These are phyloP conservation scores for Nysson spinosus DNA, from an alignment of 2,888 invertebrate species.

Conservation along the genomic window DNA sequence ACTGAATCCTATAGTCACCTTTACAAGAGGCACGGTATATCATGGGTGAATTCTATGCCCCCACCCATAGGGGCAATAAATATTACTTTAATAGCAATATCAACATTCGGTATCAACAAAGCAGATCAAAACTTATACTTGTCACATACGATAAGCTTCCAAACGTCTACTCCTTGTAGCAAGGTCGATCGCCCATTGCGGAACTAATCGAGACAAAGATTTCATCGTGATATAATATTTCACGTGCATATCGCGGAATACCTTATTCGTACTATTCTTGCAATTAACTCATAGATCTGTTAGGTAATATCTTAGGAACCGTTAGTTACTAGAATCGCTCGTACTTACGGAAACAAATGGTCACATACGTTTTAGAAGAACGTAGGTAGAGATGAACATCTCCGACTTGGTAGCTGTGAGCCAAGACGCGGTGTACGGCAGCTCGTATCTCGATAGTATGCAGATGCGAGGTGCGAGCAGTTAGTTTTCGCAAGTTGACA, in stretches of 20 bases:
- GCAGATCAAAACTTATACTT: no score
- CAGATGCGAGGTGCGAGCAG: conserved; percentile 65
- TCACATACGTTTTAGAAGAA: conserved; percentile 43
- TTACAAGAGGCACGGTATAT: no score
- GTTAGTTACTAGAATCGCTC: conserved; percentile 44
- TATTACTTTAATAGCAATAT: no score
- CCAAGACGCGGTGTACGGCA: conserved; percentile 31
- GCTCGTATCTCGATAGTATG: conserved; percentile 65
- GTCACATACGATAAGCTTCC: no score
- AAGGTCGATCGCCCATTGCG: no score
- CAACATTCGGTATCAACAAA: no score
- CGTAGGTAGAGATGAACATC: conserved; percentile 47
- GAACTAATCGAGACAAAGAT: conserved; percentile 45
- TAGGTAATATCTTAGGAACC: conserved; percentile 35
- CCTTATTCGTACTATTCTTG: conserved; percentile 47
- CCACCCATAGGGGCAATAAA: no score
- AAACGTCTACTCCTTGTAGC: no score
- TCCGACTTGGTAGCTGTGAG: conserved; percentile 22
- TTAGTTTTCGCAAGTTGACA: conserved; percentile 68
- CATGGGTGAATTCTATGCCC: no score
- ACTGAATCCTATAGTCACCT: no score
- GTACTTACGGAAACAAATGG: conserved; percentile 48
- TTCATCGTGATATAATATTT: conserved; percentile 29
- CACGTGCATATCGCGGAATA: conserved; percentile 15
- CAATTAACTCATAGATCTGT: conserved; percentile 43